Conservation (phyloP, 2,888 invertebrate species). For the Auanema freiburgensis region DNA sequence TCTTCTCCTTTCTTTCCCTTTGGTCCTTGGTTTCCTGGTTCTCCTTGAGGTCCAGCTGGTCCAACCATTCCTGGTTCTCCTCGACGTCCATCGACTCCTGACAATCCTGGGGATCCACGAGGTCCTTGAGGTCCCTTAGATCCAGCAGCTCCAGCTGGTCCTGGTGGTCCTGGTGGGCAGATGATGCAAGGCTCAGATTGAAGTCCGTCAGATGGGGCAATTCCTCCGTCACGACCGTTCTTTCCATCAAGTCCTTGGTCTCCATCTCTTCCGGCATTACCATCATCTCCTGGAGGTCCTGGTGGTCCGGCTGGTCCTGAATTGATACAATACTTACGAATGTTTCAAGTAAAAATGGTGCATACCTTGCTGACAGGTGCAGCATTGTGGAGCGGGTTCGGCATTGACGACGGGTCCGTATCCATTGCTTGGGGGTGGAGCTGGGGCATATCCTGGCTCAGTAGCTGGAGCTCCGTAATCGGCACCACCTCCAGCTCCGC, state of each 20-base stretch:
- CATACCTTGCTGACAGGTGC: conserved; percentile 58
- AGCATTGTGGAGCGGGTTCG: conserved; percentile 56
- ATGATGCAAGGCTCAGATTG: conserved; percentile 58
- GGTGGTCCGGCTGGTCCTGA: conserved; percentile 46
- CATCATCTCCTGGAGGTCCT: conserved; percentile 51
- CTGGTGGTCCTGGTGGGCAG: conserved; percentile 61
- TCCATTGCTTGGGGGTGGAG: conserved; percentile 31
- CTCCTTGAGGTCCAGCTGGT: conserved; percentile 57
- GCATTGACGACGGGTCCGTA: conserved; percentile 56
- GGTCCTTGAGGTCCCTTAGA: conserved; percentile 58
- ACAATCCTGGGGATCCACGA: conserved; percentile 50
- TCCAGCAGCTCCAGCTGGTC: conserved; percentile 54
- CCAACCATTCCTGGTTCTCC: conserved; percentile 63
- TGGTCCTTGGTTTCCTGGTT: conserved; percentile 46
- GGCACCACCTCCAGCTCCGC: conserved; percentile 46
- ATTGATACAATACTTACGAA: not conserved
- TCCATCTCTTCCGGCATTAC: conserved; percentile 45
- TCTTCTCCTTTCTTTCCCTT: conserved; percentile 52
- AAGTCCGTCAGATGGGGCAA: conserved; percentile 44
- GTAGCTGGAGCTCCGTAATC: conserved; percentile 56
- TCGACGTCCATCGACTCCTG: conserved; percentile 59
- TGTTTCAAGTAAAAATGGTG: too few relatives aligned
- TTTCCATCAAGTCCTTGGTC: conserved; percentile 45
- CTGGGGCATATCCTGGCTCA: conserved; percentile 32
- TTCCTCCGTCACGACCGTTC: conserved; percentile 43